Evolutionary conservation across 2,797 vertebrate genomes (phyloP).

Genomic region (Typhlichthys eigenmanni): DNA sequence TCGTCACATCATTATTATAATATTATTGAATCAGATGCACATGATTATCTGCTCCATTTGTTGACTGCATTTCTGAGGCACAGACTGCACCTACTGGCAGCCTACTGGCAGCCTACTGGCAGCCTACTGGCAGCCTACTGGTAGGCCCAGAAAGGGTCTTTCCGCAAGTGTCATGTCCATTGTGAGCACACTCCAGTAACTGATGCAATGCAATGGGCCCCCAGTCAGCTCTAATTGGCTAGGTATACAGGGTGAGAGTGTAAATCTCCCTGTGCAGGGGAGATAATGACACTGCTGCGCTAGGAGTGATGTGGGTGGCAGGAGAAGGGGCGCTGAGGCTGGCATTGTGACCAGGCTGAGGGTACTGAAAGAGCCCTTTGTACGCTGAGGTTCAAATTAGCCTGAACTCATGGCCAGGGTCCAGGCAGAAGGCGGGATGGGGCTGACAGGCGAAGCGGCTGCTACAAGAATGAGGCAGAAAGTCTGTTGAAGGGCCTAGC

Average conservation of each 20-base stretch:
- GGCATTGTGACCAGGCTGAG: conserved; percentile 62
- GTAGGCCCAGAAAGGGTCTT: conserved; percentile 32
- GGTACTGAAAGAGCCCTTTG: conserved; percentile 69
- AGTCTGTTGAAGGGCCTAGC: conserved; percentile 39
- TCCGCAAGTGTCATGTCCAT: conserved; percentile 41
- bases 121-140: conserved; percentile 23
- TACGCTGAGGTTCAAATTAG: conserved; percentile 67
- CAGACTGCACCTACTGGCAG: conserved; percentile 3
- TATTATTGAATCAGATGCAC: background rate
- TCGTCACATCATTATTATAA: no score
- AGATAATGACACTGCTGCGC: conserved; percentile 63
- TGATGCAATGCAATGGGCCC: conserved; percentile 14
- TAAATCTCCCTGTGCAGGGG: conserved; percentile 55
- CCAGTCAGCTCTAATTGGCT: conserved; percentile 57
- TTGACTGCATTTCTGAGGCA: background rate
- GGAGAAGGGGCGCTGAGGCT: conserved; percentile 58
- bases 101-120: conserved; percentile 37
- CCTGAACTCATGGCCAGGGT: conserved; percentile 35
- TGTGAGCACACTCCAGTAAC: conserved; percentile 21
- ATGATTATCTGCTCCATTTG: background rate
- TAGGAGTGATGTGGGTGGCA: conserved; percentile 43
- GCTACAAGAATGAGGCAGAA: conserved; percentile 24
- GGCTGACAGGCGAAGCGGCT: conserved; percentile 15
- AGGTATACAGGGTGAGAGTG: conserved; percentile 47
- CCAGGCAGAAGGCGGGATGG: conserved; percentile 19